Base-by-base conservation (phyloP, 1,140 invertebrate genomes). In the Ditylenchus dipsaci region DNA sequence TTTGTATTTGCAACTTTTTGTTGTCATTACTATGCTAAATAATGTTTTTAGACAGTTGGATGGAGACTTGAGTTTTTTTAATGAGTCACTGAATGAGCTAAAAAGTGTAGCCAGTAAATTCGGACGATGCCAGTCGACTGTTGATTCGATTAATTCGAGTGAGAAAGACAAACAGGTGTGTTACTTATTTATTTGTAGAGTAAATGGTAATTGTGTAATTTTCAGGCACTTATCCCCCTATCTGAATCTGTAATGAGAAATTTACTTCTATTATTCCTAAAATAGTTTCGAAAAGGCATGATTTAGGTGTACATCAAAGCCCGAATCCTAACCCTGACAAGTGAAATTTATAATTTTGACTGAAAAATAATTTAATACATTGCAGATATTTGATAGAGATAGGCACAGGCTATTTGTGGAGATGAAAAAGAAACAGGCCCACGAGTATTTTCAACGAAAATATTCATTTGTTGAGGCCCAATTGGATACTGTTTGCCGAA, bases 361-460 rank as follows among this genome's bases (percentile, higher is more conserved):
- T 38, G 33, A 38, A 3, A 11, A 38, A 38, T 38, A 11, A 38
- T 5, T 11, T 38, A 38, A 38, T 5, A 38, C 3, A 38, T 38
- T 38, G 11, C 33, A 38, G 33, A 38, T 38, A 60, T n/a, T 60
- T 79, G 45, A 72, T 79, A 45, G 78, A 79, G 42, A 79, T 79
- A 45, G 78, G 78, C 58, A 80, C 78, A 13, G 79, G 78, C 29
- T 79, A 79, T 66, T 76, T 57, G 79, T 77, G 15, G 69, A 82
- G 42, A 71, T 79, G 77, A 63, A 61, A 11, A 60, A 62, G n/a
- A 63, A 81, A n/a, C 69, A 71, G 47, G 79, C 78, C 15, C 42
- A 57, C 7, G 78, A 76, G 11, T 76, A 78, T 68, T 81, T 79
- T 57, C 69, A 78, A 29, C 58, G 77, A 17, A 67, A 78, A 47